A percentile compares a stretch with the other conserved stretches of the same genome.
These are phyloP conservation scores for Ectobius pallidus DNA, from an alignment of 2,888 invertebrate genomes.

Conservation along the genomic window DNA sequence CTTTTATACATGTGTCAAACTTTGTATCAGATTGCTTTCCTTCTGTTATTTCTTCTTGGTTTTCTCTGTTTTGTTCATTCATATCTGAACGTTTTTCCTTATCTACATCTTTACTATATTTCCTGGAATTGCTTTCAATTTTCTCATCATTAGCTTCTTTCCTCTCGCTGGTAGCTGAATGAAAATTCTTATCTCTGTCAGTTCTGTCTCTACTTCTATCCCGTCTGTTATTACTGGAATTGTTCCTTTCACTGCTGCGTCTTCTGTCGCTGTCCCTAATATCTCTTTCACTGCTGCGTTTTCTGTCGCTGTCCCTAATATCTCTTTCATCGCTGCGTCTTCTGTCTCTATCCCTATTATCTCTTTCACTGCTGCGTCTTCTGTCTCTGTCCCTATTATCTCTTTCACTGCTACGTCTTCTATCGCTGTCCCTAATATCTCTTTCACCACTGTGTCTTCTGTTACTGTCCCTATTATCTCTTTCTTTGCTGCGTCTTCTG, in stretches of 20 bases:
- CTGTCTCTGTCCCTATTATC: too few relatives aligned
- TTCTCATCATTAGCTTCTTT: not conserved
- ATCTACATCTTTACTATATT: not conserved
- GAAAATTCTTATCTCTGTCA: not conserved
- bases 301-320: too few relatives aligned
- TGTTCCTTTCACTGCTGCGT: not conserved
- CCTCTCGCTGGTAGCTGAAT: not conserved
- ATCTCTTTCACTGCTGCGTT: not conserved
- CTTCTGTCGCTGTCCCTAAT: not conserved
- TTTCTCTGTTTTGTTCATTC: not conserved
- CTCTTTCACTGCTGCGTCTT: too few relatives aligned
- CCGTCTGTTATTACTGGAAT: not conserved
- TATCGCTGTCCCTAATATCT: not conserved
- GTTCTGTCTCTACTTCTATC: not conserved
- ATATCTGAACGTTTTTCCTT: not conserved
- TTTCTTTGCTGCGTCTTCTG: not conserved
- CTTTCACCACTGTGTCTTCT: not conserved
- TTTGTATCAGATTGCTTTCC: not conserved
- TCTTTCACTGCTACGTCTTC: too few relatives aligned
- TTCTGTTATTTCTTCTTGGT: not conserved
- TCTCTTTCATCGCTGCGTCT: too few relatives aligned
- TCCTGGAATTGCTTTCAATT: not conserved
- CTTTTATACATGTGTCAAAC: slow-evolving; percentile 8
- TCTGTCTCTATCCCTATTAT: too few relatives aligned
- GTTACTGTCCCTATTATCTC: not conserved